These are phyloP conservation scores for Eremophila alpestris DNA, from an alignment of 2,797 vertebrate genomes.

Conservation along the genomic window DNA sequence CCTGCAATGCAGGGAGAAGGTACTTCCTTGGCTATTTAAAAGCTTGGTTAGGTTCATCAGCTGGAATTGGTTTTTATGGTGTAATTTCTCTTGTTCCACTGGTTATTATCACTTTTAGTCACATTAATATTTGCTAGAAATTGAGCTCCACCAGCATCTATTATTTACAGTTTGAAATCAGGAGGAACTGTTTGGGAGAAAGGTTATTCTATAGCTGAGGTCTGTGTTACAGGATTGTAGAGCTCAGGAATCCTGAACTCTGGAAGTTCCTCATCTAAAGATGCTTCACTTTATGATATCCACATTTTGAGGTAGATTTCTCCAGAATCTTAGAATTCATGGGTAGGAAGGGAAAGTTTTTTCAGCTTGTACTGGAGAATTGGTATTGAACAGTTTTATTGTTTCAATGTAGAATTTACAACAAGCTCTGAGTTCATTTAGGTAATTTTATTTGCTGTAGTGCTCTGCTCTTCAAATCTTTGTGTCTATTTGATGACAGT, in stretches of 20 bases:
- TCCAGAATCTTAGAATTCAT: neutral
- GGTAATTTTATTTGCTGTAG: constrained; percentile 17
- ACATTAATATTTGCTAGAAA: neutral
- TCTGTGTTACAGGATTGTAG: neutral
- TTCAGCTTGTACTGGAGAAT: neutral
- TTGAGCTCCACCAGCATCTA: neutral
- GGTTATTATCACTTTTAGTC: neutral
- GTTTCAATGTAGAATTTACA: neutral
- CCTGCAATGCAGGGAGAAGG: neutral
- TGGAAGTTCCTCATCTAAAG: neutral
- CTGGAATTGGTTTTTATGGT: neutral
- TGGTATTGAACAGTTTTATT: neutral
- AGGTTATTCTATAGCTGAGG: neutral
- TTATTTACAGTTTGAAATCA: neutral
- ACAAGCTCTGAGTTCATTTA: neutral
- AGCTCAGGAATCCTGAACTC: neutral
- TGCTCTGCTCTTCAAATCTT: neutral
- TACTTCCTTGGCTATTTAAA: neutral
- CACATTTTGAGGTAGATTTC: neutral
- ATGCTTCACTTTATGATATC: neutral
- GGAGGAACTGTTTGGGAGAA: neutral
- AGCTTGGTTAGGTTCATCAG: neutral
- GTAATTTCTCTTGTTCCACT: neutral
- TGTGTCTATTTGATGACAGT: neutral
- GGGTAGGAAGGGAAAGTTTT: neutral